phyloP scores from a whole-genome alignment of 1,140 invertebrate species.

The Meloidogyne floridensis region DNA sequence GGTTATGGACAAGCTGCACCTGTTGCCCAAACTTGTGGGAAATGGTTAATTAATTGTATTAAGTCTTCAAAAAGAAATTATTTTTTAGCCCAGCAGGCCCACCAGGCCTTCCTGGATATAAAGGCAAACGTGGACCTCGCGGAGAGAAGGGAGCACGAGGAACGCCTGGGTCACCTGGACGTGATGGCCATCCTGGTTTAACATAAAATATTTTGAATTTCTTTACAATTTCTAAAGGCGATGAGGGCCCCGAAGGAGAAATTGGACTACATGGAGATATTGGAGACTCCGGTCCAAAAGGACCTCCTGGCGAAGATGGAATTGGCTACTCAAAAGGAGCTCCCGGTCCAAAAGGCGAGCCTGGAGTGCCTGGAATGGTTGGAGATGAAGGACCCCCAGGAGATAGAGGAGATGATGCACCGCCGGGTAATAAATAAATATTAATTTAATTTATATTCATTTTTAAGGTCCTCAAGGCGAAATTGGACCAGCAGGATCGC shows the following conservation, averaged over 20 bases:
- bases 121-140: constrained; percentile 42
- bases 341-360: constrained; percentile 47
- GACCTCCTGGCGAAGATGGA: constrained; percentile 35
- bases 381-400: constrained; percentile 47
- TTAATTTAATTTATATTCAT: background rate
- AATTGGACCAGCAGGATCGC: constrained; percentile 38
- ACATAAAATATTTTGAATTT: background rate
- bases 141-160: constrained; percentile 47
- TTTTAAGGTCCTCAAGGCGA: constrained; percentile 36
- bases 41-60: constrained; percentile 1
- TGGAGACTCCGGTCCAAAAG: constrained; percentile 24
- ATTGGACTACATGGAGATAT: constrained; percentile 33
- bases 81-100: constrained; percentile 42
- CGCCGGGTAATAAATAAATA: constrained; percentile 27
- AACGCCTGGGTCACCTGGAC: constrained; percentile 38
- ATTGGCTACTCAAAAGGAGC: constrained; percentile 42
- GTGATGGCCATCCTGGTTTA: constrained; percentile 24
- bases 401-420: constrained; percentile 45
- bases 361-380: constrained; percentile 31
- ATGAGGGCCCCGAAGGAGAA: constrained; percentile 32
- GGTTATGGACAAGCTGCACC: constrained; percentile 4
- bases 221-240: background rate
- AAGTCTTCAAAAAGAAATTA: background rate
- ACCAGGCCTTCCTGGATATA: constrained; percentile 47
- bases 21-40: background rate